Evolutionary conservation across 1,140 invertebrate species (phyloP).

Genomic region (Drosophila teissieri): DNA sequence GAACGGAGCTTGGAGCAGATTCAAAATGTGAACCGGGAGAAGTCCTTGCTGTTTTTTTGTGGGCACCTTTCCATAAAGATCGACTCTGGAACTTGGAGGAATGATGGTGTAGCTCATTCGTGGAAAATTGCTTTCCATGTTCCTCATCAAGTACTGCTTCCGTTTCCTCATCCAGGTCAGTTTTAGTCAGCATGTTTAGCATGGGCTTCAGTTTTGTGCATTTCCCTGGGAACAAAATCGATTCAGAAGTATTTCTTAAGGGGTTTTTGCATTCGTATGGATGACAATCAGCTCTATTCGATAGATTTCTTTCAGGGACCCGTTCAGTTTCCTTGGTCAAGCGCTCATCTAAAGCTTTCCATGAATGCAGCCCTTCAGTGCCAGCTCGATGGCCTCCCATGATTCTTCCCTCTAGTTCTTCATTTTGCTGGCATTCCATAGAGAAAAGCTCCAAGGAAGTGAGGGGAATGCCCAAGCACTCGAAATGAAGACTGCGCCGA

Average conservation of each 20-base stretch:
- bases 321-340: neutral
- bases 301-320: neutral
- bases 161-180: neutral
- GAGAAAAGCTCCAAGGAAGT: conserved; percentile 27
- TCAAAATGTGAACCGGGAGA: neutral
- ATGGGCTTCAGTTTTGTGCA: no score
- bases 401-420: neutral
- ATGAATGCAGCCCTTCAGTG: neutral
- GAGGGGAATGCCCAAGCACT: conserved; percentile 29
- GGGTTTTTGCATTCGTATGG: neutral
- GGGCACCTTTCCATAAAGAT: neutral
- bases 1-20: neutral
- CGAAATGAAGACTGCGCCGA: conserved; percentile 22
- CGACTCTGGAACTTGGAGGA: neutral
- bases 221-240: neutral
- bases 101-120: neutral
- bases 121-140: neutral
- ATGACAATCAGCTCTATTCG: neutral
- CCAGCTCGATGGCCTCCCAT: neutral
- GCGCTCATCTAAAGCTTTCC: neutral
- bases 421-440: neutral
- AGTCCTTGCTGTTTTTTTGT: no score
- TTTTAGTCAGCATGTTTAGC: no score
- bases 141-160: neutral
- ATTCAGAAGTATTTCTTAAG: neutral